Evolutionary conservation across 2,888 invertebrate genomes (phyloP).

Genomic region (Heliconius ethilla): DNA sequence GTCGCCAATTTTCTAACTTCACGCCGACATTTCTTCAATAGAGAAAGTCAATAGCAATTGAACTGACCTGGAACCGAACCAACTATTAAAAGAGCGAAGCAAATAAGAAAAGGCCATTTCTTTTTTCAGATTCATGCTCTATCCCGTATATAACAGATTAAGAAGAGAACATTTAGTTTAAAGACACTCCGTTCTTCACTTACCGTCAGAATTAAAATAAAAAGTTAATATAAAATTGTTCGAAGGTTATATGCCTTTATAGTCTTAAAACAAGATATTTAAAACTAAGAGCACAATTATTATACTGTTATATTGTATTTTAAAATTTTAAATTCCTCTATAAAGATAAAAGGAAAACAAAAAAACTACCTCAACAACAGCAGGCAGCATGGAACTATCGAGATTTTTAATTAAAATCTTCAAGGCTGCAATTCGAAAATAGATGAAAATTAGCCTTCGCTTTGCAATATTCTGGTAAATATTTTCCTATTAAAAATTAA

Average conservation of each 20-base stretch:
- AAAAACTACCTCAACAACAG: slow-evolving; percentile 25
- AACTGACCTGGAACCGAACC: slow-evolving; percentile 3
- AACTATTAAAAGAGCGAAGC: neutral
- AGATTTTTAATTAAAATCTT: slow-evolving; percentile 35
- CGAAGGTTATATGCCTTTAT: neutral
- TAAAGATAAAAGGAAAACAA: slow-evolving; percentile 6
- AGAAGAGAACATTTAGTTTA: neutral
- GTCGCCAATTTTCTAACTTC: slow-evolving; percentile 7
- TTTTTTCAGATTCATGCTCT: neutral
- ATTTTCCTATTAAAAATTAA: slow-evolving; percentile 18
- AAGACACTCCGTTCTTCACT: neutral
- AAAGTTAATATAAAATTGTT: neutral
- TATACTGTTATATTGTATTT: neutral
- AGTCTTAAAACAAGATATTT: too few species aligned
- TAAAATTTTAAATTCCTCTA: neutral
- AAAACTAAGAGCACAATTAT: neutral
- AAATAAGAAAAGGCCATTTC: neutral
- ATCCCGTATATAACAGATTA: neutral
- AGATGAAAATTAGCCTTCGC: slow-evolving; percentile 15
- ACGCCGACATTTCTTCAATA: slow-evolving; percentile 8
- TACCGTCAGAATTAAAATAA: too few species aligned
- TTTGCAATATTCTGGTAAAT: slow-evolving; percentile 20
- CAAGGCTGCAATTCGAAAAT: slow-evolving; percentile 22
- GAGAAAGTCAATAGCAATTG: neutral
- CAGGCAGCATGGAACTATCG: slow-evolving; percentile 21